phyloP scores from a whole-genome alignment of 1,140 invertebrate genomes.

The Onthophagus taurus region DNA sequence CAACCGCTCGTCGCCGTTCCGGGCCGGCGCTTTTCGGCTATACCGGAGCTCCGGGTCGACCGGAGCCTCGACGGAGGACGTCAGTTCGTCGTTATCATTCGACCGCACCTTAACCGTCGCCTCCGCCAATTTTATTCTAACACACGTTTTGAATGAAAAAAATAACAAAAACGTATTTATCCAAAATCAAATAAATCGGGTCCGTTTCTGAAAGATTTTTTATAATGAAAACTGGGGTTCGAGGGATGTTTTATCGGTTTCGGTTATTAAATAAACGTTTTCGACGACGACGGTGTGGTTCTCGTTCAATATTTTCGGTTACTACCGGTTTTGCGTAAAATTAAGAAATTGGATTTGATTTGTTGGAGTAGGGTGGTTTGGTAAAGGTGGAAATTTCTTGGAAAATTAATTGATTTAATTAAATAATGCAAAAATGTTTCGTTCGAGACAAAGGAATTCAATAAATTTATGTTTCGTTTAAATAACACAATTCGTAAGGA shows the following conservation, averaged over 20 bases:
- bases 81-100: constrained; percentile 30
- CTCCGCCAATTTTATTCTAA: constrained; percentile 12
- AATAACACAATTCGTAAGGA: no score
- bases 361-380: no score
- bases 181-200: background rate
- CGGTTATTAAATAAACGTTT: constrained; percentile 1
- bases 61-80: constrained; percentile 8
- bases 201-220: background rate
- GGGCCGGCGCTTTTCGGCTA: constrained; percentile 28
- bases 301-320: no score
- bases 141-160: background rate
- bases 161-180: background rate
- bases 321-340: no score
- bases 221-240: background rate
- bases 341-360: no score
- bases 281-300: no score
- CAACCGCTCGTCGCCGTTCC: constrained; percentile 19
- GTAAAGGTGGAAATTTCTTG: no score
- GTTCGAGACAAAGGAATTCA: no score
- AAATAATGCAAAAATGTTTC: no score
- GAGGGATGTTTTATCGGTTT: background rate
- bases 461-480: no score
- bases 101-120: constrained; percentile 26
- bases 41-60: constrained; percentile 21
- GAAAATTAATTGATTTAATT: no score